Evolutionary conservation across 2,888 invertebrate genomes (phyloP).

Genomic region (Conus canariensis): DNA sequence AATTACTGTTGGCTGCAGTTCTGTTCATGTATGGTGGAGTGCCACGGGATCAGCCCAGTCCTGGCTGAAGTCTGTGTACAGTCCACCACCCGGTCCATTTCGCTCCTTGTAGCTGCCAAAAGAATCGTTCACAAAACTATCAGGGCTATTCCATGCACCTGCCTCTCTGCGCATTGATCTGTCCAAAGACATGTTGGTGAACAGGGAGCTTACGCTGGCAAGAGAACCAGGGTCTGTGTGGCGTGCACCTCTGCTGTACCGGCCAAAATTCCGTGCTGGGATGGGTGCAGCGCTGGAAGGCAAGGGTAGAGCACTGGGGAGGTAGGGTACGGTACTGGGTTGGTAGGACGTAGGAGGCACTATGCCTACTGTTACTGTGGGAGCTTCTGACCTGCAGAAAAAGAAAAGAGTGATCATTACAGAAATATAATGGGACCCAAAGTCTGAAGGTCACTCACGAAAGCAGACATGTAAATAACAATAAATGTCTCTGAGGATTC

Average conservation of each 20-base stretch:
- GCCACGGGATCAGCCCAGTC: conserved; percentile 13
- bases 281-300: not conserved
- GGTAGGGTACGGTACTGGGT: not conserved
- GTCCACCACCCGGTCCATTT: not conserved
- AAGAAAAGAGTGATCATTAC: not conserved
- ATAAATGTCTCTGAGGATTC: too few relatives aligned
- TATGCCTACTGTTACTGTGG: not conserved
- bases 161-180: not conserved
- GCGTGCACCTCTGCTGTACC: not conserved
- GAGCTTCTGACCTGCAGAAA: not conserved
- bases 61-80: conserved; percentile 27
- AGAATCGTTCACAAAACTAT: not conserved
- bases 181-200: conserved; percentile 22
- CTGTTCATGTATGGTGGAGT: not conserved
- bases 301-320: not conserved
- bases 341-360: not conserved
- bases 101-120: not conserved
- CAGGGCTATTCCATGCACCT: not conserved
- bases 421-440: too few relatives aligned
- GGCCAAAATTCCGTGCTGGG: not conserved
- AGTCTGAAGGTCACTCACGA: too few relatives aligned
- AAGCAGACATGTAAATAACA: too few relatives aligned
- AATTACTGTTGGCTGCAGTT: not conserved
- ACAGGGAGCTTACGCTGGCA: not conserved
- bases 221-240: not conserved